Evolutionary conservation across 30 jellyfish, hydroid and myxozoan genomes (phyloP).

Genomic region (Hydractinia symbiolongicarpus): DNA sequence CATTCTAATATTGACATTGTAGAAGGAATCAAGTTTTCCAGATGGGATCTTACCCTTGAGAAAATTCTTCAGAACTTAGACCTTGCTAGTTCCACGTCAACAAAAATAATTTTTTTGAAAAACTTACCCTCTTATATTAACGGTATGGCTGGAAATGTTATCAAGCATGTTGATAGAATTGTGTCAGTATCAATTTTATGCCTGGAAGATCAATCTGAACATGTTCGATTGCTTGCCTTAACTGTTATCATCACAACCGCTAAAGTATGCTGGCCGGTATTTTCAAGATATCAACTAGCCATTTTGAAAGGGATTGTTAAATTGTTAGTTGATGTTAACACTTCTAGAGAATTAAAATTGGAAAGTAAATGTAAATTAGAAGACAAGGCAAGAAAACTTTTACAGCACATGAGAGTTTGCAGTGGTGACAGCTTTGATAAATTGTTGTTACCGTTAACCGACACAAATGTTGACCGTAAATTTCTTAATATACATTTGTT

Average conservation of each 20-base stretch:
- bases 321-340: constrained; percentile 28
- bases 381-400: constrained; percentile 1
- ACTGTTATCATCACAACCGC: constrained; percentile 12
- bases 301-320: constrained; percentile 34
- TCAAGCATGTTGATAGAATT: constrained; percentile 29
- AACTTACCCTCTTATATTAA: constrained; percentile 22
- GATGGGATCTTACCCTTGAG: constrained; percentile 51
- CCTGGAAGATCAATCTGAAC: constrained; percentile 20
- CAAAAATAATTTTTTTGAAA: constrained; percentile 27
- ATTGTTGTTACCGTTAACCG: constrained; percentile 16
- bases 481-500: constrained; percentile 10
- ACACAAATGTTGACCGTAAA: constrained; percentile 17
- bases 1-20: constrained; percentile 42
- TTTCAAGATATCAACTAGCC: constrained; percentile 24
- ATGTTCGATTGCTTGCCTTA: constrained; percentile 26
- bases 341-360: constrained; percentile 4
- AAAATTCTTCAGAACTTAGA: constrained; percentile 52
- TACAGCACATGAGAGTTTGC: constrained; percentile 27
- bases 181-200: background rate
- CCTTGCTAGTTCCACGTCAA: constrained; percentile 25
- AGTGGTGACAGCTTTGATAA: constrained; percentile 39
- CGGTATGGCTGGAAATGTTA: constrained; percentile 40
- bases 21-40: constrained; percentile 12
- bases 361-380: background rate
- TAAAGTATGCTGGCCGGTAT: constrained; percentile 43